Conservation (phyloP, 2,797 vertebrate species). For the Sebastes diploproa region DNA sequence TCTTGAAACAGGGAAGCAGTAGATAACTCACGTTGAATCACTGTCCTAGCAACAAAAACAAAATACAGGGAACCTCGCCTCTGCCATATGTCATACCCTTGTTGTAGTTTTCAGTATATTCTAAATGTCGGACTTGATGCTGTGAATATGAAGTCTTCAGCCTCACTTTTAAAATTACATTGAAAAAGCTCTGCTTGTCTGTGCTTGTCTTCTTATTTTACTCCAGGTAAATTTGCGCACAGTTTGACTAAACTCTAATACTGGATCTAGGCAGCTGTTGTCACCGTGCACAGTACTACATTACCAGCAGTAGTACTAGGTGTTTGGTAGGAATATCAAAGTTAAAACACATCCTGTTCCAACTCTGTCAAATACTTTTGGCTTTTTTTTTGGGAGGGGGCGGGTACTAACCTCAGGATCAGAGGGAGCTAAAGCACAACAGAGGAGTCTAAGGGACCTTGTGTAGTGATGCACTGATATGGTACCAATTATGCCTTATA, state of each 20-base stretch:
- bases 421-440: slow-evolving; percentile 28
- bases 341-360: slow-evolving; percentile 30
- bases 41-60: slow-evolving; percentile 15
- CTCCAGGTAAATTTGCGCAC: slow-evolving; percentile 34
- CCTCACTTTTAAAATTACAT: slow-evolving; percentile 34
- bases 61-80: slow-evolving; percentile 38
- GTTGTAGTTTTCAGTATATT: slow-evolving; percentile 23
- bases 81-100: slow-evolving; percentile 40
- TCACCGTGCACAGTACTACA: slow-evolving; percentile 43
- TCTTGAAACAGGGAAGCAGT: slow-evolving; percentile 52
- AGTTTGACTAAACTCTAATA: slow-evolving; percentile 50
- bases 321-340: slow-evolving; percentile 42
- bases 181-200: slow-evolving; percentile 39
- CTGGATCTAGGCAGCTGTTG: slow-evolving; percentile 48
- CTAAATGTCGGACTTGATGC: slow-evolving; percentile 46
- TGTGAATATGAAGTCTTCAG: slow-evolving; percentile 56
- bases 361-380: slow-evolving; percentile 17
- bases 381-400: slow-evolving; percentile 1
- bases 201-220: slow-evolving; percentile 46
- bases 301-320: slow-evolving; percentile 41
- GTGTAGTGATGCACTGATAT: slow-evolving; percentile 38
- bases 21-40: slow-evolving; percentile 39
- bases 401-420: slow-evolving; percentile 3
- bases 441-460: slow-evolving; percentile 13
- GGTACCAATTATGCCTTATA: slow-evolving; percentile 10